Evolutionary conservation across 23 tunicate species (phyloP).

Genomic region (Corella eumyota): DNA sequence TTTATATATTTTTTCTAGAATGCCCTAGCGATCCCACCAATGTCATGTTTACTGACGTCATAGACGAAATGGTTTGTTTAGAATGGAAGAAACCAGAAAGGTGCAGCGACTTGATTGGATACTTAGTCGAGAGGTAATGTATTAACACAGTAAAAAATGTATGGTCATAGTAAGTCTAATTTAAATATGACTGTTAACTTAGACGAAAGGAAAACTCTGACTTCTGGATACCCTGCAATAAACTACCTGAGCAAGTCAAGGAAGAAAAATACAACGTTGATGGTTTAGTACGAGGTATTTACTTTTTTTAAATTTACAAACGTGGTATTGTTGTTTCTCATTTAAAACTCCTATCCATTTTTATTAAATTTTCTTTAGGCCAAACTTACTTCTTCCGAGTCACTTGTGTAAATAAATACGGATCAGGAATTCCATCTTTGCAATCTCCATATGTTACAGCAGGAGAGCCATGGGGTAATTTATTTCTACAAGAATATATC

Average conservation of each 20-base stretch:
- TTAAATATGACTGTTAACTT: background rate
- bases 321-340: no score
- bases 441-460: slow-evolving; percentile 80
- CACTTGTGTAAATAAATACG: slow-evolving; percentile 55
- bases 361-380: slow-evolving; percentile 26
- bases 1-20: no score
- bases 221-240: slow-evolving; percentile 91
- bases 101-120: slow-evolving; percentile 54
- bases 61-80: slow-evolving; percentile 51
- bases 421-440: slow-evolving; percentile 41
- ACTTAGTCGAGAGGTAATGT: slow-evolving; percentile 81
- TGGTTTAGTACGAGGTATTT: slow-evolving; percentile 51
- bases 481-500: background rate
- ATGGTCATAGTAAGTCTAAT: no score
- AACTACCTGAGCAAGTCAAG: slow-evolving; percentile 53
- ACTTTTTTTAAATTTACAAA: no score
- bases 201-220: slow-evolving; percentile 84
- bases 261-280: slow-evolving; percentile 66
- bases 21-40: slow-evolving; percentile 44
- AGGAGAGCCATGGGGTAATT: slow-evolving; percentile 73
- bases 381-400: slow-evolving; percentile 97
- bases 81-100: slow-evolving; percentile 59
- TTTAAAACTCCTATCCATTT: no score
- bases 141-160: background rate
- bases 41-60: slow-evolving; percentile 28